phyloP scores from a whole-genome alignment of 2,113 vertebrate genomes.

The Microtus richardsoni region DNA sequence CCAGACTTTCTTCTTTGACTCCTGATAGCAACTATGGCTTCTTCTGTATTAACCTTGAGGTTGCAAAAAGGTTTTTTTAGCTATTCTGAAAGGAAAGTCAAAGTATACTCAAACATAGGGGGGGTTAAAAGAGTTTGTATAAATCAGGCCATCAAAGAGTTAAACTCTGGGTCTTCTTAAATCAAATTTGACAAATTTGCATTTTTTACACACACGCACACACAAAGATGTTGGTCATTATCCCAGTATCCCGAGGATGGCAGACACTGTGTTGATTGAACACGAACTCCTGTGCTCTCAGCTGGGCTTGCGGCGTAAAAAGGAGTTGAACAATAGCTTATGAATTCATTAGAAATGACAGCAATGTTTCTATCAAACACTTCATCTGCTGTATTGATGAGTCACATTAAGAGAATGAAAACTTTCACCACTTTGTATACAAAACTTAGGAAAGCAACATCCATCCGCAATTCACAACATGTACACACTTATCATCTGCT shows the following conservation, averaged over 20 bases:
- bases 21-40: neutral
- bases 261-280: constrained; percentile 49
- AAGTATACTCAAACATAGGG: constrained; percentile 13
- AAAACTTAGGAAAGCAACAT: constrained; percentile 76
- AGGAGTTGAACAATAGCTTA: constrained; percentile 76
- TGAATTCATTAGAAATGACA: constrained; percentile 76
- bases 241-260: constrained; percentile 40
- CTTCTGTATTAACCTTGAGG: neutral
- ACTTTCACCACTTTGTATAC: constrained; percentile 73
- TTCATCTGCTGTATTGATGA: constrained; percentile 79
- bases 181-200: neutral
- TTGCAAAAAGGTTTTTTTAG: neutral
- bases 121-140: neutral
- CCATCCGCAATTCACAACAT: constrained; percentile 74
- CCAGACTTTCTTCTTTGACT: constrained; percentile 3
- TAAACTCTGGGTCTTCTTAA: constrained; percentile 48
- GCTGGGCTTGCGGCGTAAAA: constrained; percentile 69
- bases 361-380: constrained; percentile 73
- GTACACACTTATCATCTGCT: constrained; percentile 75
- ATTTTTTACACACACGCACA: neutral
- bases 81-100: constrained; percentile 41
- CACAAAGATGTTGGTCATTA: constrained; percentile 1
- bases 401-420: constrained; percentile 78
- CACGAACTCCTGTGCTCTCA: constrained; percentile 44
- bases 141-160: neutral